Evolutionary conservation across 2,797 vertebrate genomes (phyloP).

Genomic region (Cynodonichthys magdalenae): DNA sequence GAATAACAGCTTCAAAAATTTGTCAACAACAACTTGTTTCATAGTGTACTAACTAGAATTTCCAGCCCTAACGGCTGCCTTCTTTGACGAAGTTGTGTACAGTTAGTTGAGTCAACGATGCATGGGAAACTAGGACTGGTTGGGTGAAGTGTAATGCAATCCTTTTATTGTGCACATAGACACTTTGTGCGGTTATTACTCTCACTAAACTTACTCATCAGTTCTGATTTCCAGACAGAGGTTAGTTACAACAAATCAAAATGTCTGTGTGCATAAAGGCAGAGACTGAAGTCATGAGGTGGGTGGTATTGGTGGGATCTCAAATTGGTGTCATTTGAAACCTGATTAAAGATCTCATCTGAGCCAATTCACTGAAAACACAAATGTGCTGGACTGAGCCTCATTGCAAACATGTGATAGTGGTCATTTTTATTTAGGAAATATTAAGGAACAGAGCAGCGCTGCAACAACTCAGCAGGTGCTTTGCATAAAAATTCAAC

Average conservation of each 20-base stretch:
- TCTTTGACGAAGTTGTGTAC: slow-evolving; percentile 17
- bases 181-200: not conserved
- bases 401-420: not conserved
- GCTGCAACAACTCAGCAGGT: not conserved
- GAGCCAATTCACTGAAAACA: slow-evolving; percentile 25
- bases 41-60: slow-evolving; percentile 57
- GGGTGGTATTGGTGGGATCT: not conserved
- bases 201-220: not conserved
- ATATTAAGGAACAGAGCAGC: not conserved
- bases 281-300: slow-evolving; percentile 1
- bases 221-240: slow-evolving; percentile 3
- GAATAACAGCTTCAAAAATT: slow-evolving; percentile 6
- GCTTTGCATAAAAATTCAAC: not conserved
- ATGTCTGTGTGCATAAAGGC: slow-evolving; percentile 21
- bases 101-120: slow-evolving; percentile 30
- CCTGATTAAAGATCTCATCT: slow-evolving; percentile 25
- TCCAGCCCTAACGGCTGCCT: slow-evolving; percentile 35
- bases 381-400: not conserved
- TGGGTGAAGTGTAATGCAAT: slow-evolving; percentile 29
- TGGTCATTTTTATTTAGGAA: not conserved
- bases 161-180: slow-evolving; percentile 15
- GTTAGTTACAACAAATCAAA: slow-evolving; percentile 17
- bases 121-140: slow-evolving; percentile 45
- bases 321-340: slow-evolving; percentile 25
- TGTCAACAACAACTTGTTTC: slow-evolving; percentile 31